Percentiles rank a stretch among this genome's conserved stretches.
phyloP scores from a whole-genome alignment of 2,797 vertebrate genomes.

The Intellagama lesueurii region DNA sequence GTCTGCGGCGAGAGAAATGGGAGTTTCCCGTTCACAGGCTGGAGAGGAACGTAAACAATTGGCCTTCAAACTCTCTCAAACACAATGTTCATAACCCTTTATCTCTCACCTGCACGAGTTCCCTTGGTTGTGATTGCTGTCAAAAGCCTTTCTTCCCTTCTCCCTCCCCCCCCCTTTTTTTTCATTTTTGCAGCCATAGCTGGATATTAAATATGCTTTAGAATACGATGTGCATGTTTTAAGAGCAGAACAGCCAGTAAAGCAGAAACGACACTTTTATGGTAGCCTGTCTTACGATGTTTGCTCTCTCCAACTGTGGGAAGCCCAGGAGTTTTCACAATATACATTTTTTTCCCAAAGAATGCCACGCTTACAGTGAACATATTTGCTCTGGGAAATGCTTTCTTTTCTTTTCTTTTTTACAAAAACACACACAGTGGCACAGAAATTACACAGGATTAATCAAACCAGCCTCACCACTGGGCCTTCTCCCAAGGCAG shows the following conservation, averaged over 20 bases:
- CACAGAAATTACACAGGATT: conserved; percentile 46
- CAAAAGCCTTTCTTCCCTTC: too few species aligned
- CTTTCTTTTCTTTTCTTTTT: too few species aligned
- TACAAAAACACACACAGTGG: conserved; percentile 44
- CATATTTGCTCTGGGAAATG: conserved; percentile 32
- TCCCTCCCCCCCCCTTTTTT: too few species aligned
- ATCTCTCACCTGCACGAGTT: neutral
- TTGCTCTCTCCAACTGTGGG: conserved; percentile 56
- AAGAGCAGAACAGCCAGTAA: conserved; percentile 36
- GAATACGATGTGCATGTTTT: conserved; percentile 53
- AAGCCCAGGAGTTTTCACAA: conserved; percentile 1
- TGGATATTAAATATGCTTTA: conserved; percentile 46
- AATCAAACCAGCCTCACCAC: conserved; percentile 20
- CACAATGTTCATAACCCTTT: neutral
- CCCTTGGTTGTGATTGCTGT: conserved; percentile 12
- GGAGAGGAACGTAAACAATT: fast-evolving
- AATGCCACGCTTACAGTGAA: conserved; percentile 25
- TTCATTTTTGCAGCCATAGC: conserved; percentile 42
- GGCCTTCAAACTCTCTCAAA: neutral
- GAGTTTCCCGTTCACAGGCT: fast-evolving
- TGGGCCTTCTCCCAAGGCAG: conserved; percentile 8
- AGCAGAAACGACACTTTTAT: conserved; percentile 32
- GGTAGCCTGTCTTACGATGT: conserved; percentile 65
- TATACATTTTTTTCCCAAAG: conserved; percentile 25
- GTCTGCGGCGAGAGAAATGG: fast-evolving